Conservation (phyloP, 37 sponge, comb jelly and placozoan species). For the Theonella swinhoei region DNA sequence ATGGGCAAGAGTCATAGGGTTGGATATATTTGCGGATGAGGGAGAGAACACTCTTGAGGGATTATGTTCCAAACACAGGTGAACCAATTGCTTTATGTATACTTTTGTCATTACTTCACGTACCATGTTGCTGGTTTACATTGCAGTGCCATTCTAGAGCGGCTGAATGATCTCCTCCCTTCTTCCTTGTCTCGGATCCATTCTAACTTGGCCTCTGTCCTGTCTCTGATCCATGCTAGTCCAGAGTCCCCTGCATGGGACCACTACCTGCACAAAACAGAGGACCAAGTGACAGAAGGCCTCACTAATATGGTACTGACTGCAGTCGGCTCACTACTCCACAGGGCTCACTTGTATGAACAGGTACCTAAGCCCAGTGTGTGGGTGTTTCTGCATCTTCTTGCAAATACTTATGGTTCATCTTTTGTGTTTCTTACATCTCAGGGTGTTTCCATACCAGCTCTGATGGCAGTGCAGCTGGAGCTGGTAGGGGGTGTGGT, state of each 20-base stretch:
- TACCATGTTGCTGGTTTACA: too few relatives aligned
- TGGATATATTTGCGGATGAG: conserved; percentile 50
- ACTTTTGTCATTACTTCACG: too few relatives aligned
- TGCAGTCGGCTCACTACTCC: conserved; percentile 50
- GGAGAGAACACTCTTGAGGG: conserved; percentile 10
- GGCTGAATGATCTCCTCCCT: not conserved
- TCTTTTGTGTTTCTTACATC: not conserved
- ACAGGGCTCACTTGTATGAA: conserved; percentile 59
- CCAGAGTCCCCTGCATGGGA: conserved; percentile 80
- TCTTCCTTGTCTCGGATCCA: not conserved
- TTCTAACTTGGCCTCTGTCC: not conserved
- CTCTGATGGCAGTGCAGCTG: conserved; percentile 66
- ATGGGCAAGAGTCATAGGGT: conserved; percentile 15
- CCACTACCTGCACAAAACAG: conserved; percentile 53
- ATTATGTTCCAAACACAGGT: conserved; percentile 52
- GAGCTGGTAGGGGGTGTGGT: conserved; percentile 59
- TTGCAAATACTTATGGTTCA: too few relatives aligned
- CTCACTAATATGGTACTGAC: conserved; percentile 57
- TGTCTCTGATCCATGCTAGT: conserved; percentile 23
- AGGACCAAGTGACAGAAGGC: conserved; percentile 51
- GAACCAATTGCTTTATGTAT: not conserved
- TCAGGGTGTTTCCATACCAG: conserved; percentile 63
- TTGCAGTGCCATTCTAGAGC: not conserved
- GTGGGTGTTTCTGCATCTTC: not conserved
- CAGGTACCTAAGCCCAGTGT: conserved; percentile 31